Evolutionary conservation across 2,797 vertebrate species (phyloP).

Genomic region (Cryptoblepharus egeriae): DNA sequence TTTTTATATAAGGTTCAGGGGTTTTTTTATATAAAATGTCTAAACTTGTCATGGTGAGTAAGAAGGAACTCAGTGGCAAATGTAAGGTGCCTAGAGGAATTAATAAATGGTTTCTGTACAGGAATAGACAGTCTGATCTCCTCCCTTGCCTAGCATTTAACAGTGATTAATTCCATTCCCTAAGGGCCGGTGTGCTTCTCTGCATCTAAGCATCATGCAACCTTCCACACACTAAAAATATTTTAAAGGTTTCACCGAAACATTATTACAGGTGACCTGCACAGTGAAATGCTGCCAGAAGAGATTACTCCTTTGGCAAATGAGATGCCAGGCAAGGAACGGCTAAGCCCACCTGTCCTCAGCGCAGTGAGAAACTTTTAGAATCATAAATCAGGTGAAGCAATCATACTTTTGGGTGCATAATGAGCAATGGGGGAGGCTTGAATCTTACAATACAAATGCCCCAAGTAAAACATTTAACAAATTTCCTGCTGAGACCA

Average conservation of each 20-base stretch:
- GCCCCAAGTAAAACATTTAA: slow-evolving; percentile 18
- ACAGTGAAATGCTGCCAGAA: slow-evolving; percentile 1
- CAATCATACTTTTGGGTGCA: not conserved
- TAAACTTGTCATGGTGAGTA: not conserved
- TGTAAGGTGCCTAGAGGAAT: slow-evolving; percentile 14
- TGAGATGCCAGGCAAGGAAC: not conserved
- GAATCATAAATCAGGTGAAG: slow-evolving; percentile 7
- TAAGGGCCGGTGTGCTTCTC: not conserved
- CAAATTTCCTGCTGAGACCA: not conserved
- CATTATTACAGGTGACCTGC: not conserved
- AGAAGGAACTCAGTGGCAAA: slow-evolving; percentile 36
- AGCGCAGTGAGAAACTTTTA: not conserved
- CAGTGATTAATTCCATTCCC: not conserved
- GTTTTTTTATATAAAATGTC: too few species aligned
- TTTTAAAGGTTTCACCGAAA: slow-evolving; percentile 20
- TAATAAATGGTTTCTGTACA: slow-evolving; percentile 16
- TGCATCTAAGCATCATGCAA: slow-evolving; percentile 13
- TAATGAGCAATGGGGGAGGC: slow-evolving; percentile 24
- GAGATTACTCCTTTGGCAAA: slow-evolving; percentile 22
- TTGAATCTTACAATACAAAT: slow-evolving; percentile 30
- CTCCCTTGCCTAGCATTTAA: slow-evolving; percentile 15
- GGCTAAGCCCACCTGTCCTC: not conserved
- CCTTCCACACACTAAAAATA: not conserved
- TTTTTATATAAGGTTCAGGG: too few species aligned
- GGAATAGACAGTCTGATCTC: slow-evolving; percentile 12